Evolutionary conservation across 2,888 invertebrate genomes (phyloP), one percentile per base, ranked within the genome.

Genomic region (Piscicola geometra): DNA sequence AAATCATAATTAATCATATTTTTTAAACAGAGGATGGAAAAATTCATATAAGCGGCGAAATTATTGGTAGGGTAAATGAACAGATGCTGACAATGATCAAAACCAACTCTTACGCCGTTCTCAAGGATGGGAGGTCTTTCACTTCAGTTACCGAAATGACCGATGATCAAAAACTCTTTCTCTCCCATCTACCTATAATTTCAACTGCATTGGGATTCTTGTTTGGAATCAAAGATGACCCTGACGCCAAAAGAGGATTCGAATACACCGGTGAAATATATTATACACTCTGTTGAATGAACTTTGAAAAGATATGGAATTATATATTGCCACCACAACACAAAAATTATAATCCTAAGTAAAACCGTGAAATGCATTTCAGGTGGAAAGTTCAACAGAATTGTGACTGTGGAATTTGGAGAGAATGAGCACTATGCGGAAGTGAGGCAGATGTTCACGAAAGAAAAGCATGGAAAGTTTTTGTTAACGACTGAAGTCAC

Each of bases 181-280:
- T 95, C 81, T 92, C 94, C 84, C 88, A 93, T 15, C 73, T 78
- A 18, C 77, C 77, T 64, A 25, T 77, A 25, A 41, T 80, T 0
- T 93, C 93, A 0, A 90, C 91, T 30, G 89, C 92, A 0, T 90
- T 97, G 76, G 95, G 94, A 12, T 98, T 96, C 93, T 87, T 98
- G 0, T 98, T 98, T 84, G 95, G 97, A 5, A 91, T 91, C 82
- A 81, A 83, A n/a, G 90, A 92, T 1, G 86, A 90, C 35, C 89
- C 90, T 64, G 87, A 88, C 12, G 91, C 91, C 0, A 88, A 89
- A 76, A 99, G 98, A 85, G 98, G 98, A 76, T 98, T 94, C 84
- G 91, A 93, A 84, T 85, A 86, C 70, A 87, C 87, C 74, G 87
- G 86, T 86, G 25, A 56, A 21, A 56, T 5, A 25, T n/a, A n/a